Evolutionary conservation across 2,113 vertebrate species (phyloP).

Genomic region (Etheostoma spectabile): DNA sequence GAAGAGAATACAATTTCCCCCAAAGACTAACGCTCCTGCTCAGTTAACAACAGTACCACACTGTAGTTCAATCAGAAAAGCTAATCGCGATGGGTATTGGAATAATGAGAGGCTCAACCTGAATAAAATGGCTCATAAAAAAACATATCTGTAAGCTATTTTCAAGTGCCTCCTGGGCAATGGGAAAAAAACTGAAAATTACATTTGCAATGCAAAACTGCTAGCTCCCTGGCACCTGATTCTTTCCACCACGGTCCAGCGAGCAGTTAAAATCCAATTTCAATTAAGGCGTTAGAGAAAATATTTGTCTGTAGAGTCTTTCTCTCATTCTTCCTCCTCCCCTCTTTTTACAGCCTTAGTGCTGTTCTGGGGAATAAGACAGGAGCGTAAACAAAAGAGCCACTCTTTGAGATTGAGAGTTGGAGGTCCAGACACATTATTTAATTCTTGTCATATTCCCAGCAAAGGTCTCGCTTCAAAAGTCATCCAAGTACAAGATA

Average conservation of each 20-base stretch:
- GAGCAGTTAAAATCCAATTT: conserved; percentile 80
- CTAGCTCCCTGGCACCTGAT: conserved; percentile 50
- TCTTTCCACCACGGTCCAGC: conserved; percentile 54
- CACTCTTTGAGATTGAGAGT: conserved; percentile 52
- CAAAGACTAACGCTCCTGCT: conserved; percentile 47
- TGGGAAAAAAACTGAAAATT: conserved; percentile 64
- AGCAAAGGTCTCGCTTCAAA: conserved; percentile 54
- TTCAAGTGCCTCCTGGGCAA: conserved; percentile 63
- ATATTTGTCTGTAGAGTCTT: conserved; percentile 74
- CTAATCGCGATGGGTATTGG: conserved; percentile 61
- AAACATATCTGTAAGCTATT: conserved; percentile 68
- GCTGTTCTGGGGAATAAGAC: conserved; percentile 53
- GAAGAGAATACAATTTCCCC: conserved; percentile 63
- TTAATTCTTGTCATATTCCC: conserved; percentile 52
- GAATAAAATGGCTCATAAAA: conserved; percentile 74
- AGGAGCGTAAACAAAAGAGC: conserved; percentile 57
- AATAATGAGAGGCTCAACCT: conserved; percentile 73
- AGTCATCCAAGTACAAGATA: conserved; percentile 52
- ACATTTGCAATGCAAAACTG: conserved; percentile 83
- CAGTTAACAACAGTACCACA: conserved; percentile 62
- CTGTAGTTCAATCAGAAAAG: conserved; percentile 54
- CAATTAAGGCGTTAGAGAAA: conserved; percentile 74
- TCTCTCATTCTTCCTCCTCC: conserved; percentile 19
- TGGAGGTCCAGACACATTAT: conserved; percentile 38
- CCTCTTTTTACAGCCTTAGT: conserved; percentile 28